Evolutionary conservation across 2,888 invertebrate species (phyloP).

Genomic region (Sinhomidia bicolor): DNA sequence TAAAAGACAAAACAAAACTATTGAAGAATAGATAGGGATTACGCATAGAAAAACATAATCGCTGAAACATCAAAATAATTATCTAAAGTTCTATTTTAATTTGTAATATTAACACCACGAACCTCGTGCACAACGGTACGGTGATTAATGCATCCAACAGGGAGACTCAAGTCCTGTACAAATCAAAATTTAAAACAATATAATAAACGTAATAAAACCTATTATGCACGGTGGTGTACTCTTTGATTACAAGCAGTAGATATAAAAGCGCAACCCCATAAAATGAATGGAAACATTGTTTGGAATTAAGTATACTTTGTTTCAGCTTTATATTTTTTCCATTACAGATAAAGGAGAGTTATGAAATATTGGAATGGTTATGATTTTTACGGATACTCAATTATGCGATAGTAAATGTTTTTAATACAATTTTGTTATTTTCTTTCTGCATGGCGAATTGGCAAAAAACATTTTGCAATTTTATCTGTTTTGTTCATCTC

Average conservation of each 20-base stretch:
- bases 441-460: constrained; percentile 1
- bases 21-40: background rate
- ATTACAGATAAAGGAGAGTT: too few species aligned
- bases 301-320: too few species aligned
- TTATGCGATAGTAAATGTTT: too few species aligned
- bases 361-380: too few species aligned
- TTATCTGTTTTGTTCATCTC: background rate
- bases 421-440: background rate
- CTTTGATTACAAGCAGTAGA: background rate
- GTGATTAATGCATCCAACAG: constrained; percentile 70
- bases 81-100: background rate
- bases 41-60: background rate
- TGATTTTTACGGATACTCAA: too few species aligned
- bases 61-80: background rate
- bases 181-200: constrained; percentile 14
- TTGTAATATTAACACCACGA: constrained; percentile 10
- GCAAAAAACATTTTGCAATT: too few species aligned
- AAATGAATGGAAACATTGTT: background rate
- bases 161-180: constrained; percentile 67
- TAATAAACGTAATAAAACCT: background rate
- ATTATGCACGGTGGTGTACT: background rate
- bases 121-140: constrained; percentile 73
- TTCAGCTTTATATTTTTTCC: too few species aligned
- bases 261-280: too few species aligned
- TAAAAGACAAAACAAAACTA: constrained; percentile 22